Base-by-base conservation (phyloP, 2,113 vertebrate species). In the Gobiocypris rarus region DNA sequence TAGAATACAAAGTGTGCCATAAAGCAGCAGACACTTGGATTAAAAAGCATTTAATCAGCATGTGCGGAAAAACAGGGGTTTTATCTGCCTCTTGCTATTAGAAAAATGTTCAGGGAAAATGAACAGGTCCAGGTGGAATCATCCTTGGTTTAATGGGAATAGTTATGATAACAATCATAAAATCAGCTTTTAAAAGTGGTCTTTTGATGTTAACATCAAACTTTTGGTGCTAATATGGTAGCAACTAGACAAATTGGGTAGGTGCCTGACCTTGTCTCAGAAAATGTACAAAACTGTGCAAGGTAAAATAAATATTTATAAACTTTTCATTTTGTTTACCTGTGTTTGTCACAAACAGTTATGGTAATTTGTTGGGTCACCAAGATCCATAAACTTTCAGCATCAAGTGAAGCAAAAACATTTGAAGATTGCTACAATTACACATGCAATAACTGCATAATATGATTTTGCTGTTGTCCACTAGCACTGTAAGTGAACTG, bases 1-100 rank as follows among this genome's bases (percentile, higher is more conserved):
- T 56, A 7, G 84, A 87, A 81, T 86, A 78, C 83, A 83, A 83
- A 86, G 34, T 87, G 84, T 79, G 58, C 81, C 28, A 83, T 74
- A 58, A 56, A 75, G 73, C 76, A 75, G 28, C 76, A 76, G 28
- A 50, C 48, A 61, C 28, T 52, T 43, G 17, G 52, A 70, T 22
- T 26, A 71, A 56, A 43, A 26, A 24, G 54, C 3, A 2, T 15
- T 13, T 41, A 59, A 52, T 26, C 19, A 38, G 4, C 45, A 56
- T 52, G 75, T 52, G 61, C 50, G 45, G 77, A 56, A 14, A n/a
- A 17, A 34, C 28, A 54, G 45, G 7, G 22, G 14, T 34, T 76
- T 38, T 58, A 58, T 34, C 78, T 81, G 61, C 43, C 61, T 50
- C 9, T 22, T 9, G 41, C 28, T 13, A 3, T 54, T 56, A 41